Conservation (phyloP, 2,797 vertebrate species). For the Enteromius argenteus region DNA sequence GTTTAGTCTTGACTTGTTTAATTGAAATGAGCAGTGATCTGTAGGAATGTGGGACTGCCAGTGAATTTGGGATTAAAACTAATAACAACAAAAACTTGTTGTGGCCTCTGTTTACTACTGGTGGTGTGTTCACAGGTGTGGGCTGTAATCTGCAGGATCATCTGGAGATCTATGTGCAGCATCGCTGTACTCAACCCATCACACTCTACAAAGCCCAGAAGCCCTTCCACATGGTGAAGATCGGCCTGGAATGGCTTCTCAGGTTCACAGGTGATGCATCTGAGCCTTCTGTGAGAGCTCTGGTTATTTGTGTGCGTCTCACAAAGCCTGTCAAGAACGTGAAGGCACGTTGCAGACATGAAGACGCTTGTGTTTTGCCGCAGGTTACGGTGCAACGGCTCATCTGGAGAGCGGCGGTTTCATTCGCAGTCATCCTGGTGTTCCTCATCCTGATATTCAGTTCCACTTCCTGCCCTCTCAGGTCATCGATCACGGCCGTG, state of each 20-base stretch:
- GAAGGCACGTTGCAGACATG: neutral
- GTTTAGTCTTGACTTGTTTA: neutral
- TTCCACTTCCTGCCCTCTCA: constrained; percentile 97
- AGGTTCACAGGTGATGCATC: neutral
- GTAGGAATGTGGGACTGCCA: neutral
- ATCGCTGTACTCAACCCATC: constrained; percentile 89
- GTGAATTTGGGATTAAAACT: neutral
- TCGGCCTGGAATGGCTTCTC: constrained; percentile 93
- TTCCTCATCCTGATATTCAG: constrained; percentile 93
- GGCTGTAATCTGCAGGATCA: constrained; percentile 97
- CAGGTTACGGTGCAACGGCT: constrained; percentile 91
- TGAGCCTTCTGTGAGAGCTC: neutral
- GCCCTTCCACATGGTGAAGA: constrained; percentile 86
- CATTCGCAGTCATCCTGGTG: constrained; percentile 85
- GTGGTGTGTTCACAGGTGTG: constrained; percentile 80
- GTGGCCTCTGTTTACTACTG: neutral
- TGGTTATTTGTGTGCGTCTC: neutral
- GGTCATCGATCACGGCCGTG: constrained; percentile 93
- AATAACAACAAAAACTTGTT: neutral
- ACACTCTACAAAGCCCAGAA: constrained; percentile 91
- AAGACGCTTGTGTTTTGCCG: neutral
- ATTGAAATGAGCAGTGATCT: neutral
- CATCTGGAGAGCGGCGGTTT: constrained; percentile 96
- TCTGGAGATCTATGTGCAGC: constrained; percentile 94
- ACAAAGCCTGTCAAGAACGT: neutral